phyloP scores from a whole-genome alignment of 2,797 vertebrate species.

The Tauraco hartlaubi region DNA sequence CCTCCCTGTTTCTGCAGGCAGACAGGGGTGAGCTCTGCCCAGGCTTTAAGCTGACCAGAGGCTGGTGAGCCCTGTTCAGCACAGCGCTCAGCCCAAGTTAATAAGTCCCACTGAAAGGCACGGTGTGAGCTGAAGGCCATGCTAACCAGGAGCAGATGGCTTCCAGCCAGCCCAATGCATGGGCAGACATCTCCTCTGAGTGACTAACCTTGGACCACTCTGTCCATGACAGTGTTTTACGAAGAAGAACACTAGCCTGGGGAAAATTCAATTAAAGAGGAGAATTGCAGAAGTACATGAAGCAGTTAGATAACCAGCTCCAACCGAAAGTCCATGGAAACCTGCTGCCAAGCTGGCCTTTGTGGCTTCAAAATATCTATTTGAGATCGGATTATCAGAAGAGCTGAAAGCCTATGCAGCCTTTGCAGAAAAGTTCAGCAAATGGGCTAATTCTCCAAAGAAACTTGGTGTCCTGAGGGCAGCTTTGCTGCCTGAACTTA shows the following conservation, averaged over 20 bases:
- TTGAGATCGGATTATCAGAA: not conserved
- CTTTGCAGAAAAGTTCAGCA: not conserved
- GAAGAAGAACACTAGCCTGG: not conserved
- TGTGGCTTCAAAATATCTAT: not conserved
- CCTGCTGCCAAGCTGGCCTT: not conserved
- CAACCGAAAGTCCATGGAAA: not conserved
- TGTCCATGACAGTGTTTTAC: not conserved
- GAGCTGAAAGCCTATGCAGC: not conserved
- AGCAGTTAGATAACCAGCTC: not conserved
- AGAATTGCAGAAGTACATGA: not conserved
- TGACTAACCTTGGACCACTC: not conserved
- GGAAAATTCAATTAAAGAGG: not conserved
- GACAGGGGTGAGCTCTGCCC: not conserved
- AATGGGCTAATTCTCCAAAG: not conserved
- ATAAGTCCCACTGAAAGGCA: not conserved
- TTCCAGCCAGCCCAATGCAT: not conserved
- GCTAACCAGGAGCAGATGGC: not conserved
- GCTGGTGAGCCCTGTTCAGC: not conserved
- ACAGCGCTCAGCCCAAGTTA: not conserved
- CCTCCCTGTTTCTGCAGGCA: not conserved
- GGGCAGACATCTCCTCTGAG: not conserved
- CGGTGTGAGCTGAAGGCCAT: not conserved
- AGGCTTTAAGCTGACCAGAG: not conserved
- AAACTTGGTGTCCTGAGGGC: not conserved
- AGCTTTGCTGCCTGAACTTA: not conserved